A percentile compares a stretch with the other conserved stretches of the same genome.
Conservation (phyloP, 1,140 invertebrate species). For the Monochamus saltuarius region DNA sequence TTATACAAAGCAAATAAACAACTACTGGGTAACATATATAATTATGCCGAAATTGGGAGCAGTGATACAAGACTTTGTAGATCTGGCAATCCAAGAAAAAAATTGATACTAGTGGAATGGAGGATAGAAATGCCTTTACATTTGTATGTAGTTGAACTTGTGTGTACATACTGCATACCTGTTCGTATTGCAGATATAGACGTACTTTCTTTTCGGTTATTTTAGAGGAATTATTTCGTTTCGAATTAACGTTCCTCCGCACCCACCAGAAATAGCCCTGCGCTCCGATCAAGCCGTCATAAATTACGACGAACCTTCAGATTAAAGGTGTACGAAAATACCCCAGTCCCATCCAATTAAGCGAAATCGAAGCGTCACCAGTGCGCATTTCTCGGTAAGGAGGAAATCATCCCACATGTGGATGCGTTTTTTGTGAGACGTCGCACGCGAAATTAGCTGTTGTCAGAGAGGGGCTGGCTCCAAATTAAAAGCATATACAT, state of each 20-base stretch:
- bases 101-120: too few relatives aligned
- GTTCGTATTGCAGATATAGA: too few relatives aligned
- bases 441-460: constrained; percentile 35
- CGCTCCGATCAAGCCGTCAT: not conserved
- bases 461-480: constrained; percentile 27
- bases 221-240: constrained; percentile 14
- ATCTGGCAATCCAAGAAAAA: too few relatives aligned
- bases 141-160: too few relatives aligned
- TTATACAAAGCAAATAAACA: too few relatives aligned
- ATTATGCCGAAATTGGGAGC: too few relatives aligned
- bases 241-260: not conserved
- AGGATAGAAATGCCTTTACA: too few relatives aligned
- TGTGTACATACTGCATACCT: too few relatives aligned
- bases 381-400: constrained; percentile 24
- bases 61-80: too few relatives aligned
- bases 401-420: constrained; percentile 34
- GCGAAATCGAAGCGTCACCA: constrained; percentile 23
- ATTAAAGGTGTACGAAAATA: constrained; percentile 33
- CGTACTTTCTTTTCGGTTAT: too few relatives aligned
- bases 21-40: too few relatives aligned
- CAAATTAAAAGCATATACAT: constrained; percentile 38
- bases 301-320: not conserved
- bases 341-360: constrained; percentile 29
- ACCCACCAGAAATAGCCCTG: not conserved
- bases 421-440: constrained; percentile 32